Evolutionary conservation across 2,113 vertebrate genomes (phyloP).

Genomic region (Onychorhynchus coronatus): DNA sequence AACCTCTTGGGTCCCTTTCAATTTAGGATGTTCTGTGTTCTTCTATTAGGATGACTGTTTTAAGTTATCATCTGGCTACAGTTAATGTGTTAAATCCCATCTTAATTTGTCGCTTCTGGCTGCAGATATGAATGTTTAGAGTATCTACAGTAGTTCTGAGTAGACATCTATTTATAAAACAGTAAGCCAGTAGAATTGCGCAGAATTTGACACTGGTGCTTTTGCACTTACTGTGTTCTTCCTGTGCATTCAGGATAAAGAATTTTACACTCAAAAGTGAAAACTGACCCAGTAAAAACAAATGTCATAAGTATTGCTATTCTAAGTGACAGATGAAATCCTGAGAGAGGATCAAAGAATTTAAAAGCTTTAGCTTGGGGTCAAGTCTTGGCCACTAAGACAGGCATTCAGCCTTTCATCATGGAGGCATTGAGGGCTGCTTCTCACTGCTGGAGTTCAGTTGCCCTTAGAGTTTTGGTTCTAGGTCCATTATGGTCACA

Average conservation of each 20-base stretch:
- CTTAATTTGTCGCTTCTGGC: not conserved
- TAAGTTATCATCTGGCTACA: not conserved
- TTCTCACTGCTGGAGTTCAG: not conserved
- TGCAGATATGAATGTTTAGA: not conserved
- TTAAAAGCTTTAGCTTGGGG: not conserved
- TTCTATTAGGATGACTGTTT: not conserved
- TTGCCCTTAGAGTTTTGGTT: not conserved
- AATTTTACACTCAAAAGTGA: not conserved
- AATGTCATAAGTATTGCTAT: not conserved
- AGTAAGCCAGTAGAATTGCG: not conserved
- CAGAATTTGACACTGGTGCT: not conserved
- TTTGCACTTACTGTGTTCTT: not conserved
- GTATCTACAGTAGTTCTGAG: not conserved
- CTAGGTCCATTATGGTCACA: rapidly evolving
- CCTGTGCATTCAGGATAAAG: not conserved
- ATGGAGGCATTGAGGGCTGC: not conserved
- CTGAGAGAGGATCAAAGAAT: not conserved
- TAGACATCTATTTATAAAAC: not conserved
- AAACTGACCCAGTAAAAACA: not conserved
- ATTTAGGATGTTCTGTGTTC: not conserved
- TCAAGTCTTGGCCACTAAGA: not conserved
- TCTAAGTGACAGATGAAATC: not conserved
- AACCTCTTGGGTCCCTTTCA: not conserved
- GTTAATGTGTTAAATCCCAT: not conserved
- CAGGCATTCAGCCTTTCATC: not conserved